phyloP scores from a whole-genome alignment of 2,113 vertebrate species.

The Phasianus colchicus region DNA sequence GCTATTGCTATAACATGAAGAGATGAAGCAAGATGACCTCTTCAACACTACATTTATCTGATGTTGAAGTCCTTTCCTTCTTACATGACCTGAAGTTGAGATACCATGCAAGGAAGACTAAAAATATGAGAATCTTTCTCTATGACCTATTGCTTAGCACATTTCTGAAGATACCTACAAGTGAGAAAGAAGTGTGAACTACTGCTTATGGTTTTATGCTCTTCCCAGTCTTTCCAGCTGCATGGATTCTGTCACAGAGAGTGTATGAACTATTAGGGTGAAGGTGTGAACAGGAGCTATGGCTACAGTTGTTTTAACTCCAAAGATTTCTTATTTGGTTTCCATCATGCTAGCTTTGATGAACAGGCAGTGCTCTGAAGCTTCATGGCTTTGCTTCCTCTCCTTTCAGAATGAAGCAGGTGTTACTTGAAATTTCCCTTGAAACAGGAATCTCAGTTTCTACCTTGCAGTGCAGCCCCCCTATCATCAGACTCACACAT shows the following conservation, averaged over 20 bases:
- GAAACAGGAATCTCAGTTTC: not conserved
- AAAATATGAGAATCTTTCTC: not conserved
- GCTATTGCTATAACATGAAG: not conserved
- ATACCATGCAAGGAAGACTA: accelerated
- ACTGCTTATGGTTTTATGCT: not conserved
- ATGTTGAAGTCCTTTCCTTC: not conserved
- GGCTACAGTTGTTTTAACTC: not conserved
- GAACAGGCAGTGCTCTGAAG: not conserved
- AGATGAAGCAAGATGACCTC: not conserved
- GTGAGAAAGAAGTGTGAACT: not conserved
- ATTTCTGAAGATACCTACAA: not conserved
- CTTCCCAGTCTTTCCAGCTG: not conserved
- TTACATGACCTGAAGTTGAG: accelerated
- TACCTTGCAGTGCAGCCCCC: accelerated
- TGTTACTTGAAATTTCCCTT: not conserved
- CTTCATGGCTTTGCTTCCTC: not conserved
- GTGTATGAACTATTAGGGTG: not conserved
- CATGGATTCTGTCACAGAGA: accelerated
- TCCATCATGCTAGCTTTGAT: not conserved
- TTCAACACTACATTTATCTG: not conserved
- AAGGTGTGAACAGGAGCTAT: not conserved
- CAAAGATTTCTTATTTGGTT: not conserved
- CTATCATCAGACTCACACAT: accelerated
- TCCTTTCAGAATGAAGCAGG: not conserved
- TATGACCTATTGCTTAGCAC: accelerated